A percentile compares a stretch with the other conserved stretches of the same genome.
These are phyloP conservation scores for Paramormyrops kingsleyae DNA, from an alignment of 2,113 vertebrate species.

Conservation along the genomic window DNA sequence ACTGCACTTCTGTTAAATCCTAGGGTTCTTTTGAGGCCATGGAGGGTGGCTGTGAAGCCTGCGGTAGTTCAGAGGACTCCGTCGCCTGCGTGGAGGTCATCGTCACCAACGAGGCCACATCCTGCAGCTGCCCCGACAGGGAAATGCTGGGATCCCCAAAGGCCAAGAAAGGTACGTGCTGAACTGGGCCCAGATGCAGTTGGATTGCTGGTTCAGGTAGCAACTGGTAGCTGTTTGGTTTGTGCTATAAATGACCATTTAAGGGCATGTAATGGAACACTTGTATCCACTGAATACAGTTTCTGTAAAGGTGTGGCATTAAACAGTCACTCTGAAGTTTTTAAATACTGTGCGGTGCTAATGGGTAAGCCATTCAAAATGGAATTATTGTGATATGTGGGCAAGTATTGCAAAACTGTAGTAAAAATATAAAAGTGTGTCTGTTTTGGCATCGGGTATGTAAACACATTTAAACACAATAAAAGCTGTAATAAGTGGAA, in stretches of 20 bases:
- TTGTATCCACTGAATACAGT: not conserved
- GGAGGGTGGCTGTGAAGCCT: slow-evolving; percentile 75
- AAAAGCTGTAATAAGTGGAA: not conserved
- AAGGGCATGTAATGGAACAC: not conserved
- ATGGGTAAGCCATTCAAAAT: not conserved
- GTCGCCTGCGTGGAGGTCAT: slow-evolving; percentile 67
- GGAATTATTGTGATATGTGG: not conserved
- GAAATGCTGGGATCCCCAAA: slow-evolving; percentile 75
- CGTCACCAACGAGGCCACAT: slow-evolving; percentile 65
- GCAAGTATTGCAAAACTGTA: not conserved
- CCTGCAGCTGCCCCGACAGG: slow-evolving; percentile 75
- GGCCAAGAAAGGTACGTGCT: slow-evolving; percentile 74
- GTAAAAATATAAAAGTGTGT: not conserved
- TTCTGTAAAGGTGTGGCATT: not conserved
- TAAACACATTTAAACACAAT: not conserved
- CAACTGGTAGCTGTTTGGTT: not conserved
- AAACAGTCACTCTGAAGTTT: not conserved
- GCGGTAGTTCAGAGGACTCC: slow-evolving; percentile 65
- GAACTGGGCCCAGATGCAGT: not conserved
- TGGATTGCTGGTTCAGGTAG: not conserved
- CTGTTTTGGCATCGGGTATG: not conserved
- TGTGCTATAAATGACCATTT: not conserved
- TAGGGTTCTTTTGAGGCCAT: slow-evolving; percentile 72
- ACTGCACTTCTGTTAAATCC: slow-evolving; percentile 10
- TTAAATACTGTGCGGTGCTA: not conserved